Evolutionary conservation across 1,140 invertebrate species (phyloP), one percentile per base, ranked within the genome.

Genomic region (Ceratina calcarata): DNA sequence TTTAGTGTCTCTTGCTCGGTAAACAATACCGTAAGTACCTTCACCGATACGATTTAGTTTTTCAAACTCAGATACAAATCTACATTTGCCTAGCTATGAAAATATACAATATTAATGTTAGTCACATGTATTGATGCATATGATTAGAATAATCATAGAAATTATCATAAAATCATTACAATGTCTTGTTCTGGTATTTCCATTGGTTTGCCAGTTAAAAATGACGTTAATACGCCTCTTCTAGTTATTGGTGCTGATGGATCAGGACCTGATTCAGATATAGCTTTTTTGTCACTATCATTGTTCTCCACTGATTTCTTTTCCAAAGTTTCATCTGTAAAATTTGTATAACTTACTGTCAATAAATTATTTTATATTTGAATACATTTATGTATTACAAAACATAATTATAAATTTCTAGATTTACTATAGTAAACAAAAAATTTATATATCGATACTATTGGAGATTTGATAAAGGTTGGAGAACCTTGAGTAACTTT

Each of bases 21-120:
- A 99, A 53, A 99, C 98, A 88, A 99, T 98, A 65, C 98, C 98
- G 93, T 99, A 99, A 0, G 98, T 99, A 74, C 99, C 99, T 95
- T 99, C 98, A 18, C 98, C 99, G 86, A 99, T 98, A 83, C 98
- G 95, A 92, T 99, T 98, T 0, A 99, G 89, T 92, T 99, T 99
- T 91, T 99, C 98, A 94, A 99, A 99, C 91, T 99, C 98, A 60
- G 97, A 96, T 16, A 99, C 98, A 92, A 97, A 97, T 85, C 98
- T 94, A 90, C 98, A 99, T 93, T 96, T 95, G 65, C 98, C 98
- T 83, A 97, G 94, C 97, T 98, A 88, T 84, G 95, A 93, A 86
- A 89, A 88, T 89, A 83, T 82, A 61, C 79, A 80, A 91, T 84
- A 89, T 75, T 78, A 91, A 70, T 66, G 55, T n/a, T 6, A 57